Evolutionary conservation across 2,888 invertebrate species (phyloP), one percentile per base, ranked within the genome.

Genomic region (Halictus ligatus): DNA sequence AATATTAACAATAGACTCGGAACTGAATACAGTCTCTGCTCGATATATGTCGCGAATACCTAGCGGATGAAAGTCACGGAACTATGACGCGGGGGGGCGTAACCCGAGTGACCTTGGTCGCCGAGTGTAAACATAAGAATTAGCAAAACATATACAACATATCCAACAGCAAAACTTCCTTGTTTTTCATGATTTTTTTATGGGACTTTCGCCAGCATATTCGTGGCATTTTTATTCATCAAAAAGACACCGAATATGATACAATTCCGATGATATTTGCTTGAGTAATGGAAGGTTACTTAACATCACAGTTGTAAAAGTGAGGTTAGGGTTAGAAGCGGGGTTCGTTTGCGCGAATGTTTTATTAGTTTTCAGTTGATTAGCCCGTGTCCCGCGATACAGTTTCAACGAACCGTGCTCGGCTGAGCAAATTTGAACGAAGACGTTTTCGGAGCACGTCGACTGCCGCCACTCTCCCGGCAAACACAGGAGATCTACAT

Each of bases 401-500:
- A 64, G 21, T 73, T 64, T 43, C 15, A 25, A 64, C 25, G 54
- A 67, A 35, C n/a, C 29, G 13, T 29, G 18, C 48, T n/a, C 12
- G 40, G 0, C 35, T 18, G 25, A 18, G n/a, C 7, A 35, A 54
- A 25, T 7, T 46, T 6, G 5, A 40, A 21, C 6, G 25, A 48
- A 60, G 15, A 43, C n/a, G n/a, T 35, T 81, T 64, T 10, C 40
- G 50, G 35, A 48, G 21, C 35, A 18, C 29, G 74, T 60, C 40
- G 40, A 25, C n/a, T n/a, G 25, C 12, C 25, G 50, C 29, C 29
- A 54, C 64, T 40, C 25, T 15, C 29, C 0, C 13, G 7, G 64
- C 7, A 80, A 75, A 73, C 50, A 83, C 8, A 25, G 72, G 15
- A 43, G 50, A 54, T 15, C 8, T 60, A 29, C 71, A 29, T 77